These are phyloP conservation scores for Pteronotus mesoamericanus DNA, from an alignment of 2,797 vertebrate genomes.

Conservation along the genomic window DNA sequence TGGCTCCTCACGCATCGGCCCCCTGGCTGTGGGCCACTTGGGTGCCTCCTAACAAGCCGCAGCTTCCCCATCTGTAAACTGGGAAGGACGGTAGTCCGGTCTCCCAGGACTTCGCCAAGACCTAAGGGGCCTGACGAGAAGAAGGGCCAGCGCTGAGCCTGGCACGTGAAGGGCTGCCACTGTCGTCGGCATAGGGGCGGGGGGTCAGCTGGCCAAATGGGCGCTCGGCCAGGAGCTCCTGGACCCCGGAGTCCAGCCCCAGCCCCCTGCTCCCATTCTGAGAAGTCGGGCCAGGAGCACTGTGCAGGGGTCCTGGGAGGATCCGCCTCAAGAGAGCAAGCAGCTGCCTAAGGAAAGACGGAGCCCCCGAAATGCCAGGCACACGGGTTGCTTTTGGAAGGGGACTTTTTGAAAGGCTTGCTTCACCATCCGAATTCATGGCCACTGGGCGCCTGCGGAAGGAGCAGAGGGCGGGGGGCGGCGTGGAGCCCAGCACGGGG, in stretches of 20 bases:
- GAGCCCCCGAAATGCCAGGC: background rate
- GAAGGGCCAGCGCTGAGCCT: background rate
- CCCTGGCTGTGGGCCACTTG: background rate
- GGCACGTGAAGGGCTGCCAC: background rate
- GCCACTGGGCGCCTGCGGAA: conserved; percentile 68
- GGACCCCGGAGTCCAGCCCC: background rate
- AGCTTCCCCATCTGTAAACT: background rate
- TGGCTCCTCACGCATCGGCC: background rate
- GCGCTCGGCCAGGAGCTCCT: background rate
- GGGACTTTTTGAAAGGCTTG: conserved; percentile 60
- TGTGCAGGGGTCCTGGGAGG: background rate
- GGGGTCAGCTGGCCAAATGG: background rate
- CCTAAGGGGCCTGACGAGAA: background rate
- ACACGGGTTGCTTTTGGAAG: conserved; percentile 17
- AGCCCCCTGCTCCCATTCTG: rapidly evolving
- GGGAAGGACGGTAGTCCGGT: rapidly evolving
- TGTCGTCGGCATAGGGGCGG: too few species aligned
- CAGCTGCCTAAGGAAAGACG: background rate
- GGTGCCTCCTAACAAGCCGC: background rate
- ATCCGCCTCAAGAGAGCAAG: rapidly evolving
- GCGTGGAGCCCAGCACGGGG: conserved; percentile 52
- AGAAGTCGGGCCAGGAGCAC: background rate
- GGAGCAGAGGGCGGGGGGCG: conserved; percentile 72
- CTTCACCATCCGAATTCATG: conserved; percentile 60
- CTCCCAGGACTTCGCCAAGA: background rate